Evolutionary conservation across 2,113 vertebrate genomes (phyloP).

Genomic region (Rhea pennata): DNA sequence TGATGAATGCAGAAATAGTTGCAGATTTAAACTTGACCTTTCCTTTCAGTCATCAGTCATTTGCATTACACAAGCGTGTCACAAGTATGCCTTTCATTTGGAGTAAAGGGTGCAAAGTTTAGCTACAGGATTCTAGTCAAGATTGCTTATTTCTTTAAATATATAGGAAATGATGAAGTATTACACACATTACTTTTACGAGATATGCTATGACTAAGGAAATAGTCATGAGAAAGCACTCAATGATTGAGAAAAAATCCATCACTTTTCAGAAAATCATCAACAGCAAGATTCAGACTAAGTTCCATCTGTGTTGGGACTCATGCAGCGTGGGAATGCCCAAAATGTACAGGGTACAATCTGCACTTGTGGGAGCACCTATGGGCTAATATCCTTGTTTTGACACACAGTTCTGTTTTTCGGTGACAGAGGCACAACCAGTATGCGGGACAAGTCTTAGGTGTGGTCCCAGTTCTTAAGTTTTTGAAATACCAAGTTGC

Average conservation of each 20-base stretch:
- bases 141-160: background rate
- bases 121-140: background rate
- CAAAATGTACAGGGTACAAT: background rate
- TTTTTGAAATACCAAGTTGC: background rate
- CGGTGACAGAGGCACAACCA: background rate
- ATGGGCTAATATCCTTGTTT: background rate
- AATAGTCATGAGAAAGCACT: background rate
- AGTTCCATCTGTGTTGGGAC: background rate
- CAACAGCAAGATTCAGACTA: background rate
- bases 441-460: background rate
- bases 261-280: background rate
- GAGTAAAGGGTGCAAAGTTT: background rate
- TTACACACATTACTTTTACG: background rate
- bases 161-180: background rate
- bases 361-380: background rate
- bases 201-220: background rate
- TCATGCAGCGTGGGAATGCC: background rate
- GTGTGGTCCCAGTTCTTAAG: background rate
- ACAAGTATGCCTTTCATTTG: background rate
- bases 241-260: background rate
- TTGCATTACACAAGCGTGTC: background rate
- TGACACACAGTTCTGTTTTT: background rate
- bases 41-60: background rate
- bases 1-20: background rate
- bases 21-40: constrained; percentile 8